Base-by-base conservation (phyloP, 1,140 invertebrate genomes). In the Drosophila leontia region DNA sequence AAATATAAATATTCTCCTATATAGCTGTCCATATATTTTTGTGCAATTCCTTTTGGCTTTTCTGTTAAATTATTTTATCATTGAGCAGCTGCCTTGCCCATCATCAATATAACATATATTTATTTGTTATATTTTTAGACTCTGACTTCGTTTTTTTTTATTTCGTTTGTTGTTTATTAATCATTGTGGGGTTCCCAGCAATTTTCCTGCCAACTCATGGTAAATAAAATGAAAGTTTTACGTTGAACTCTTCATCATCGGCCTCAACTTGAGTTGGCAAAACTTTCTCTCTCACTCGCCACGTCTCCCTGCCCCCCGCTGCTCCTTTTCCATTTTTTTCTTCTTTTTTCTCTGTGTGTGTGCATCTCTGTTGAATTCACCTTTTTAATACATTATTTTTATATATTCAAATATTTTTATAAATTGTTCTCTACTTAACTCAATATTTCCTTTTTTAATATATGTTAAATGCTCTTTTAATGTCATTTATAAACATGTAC, bases 221-320 rank as follows among this genome's bases (percentile, higher is more conserved):
- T 72, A 82, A 87, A 85, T 85, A 81, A 87, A 87, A 85, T 82
- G 85, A 85, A 85, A 85, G 82, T 87, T 85, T 79, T 55, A 42
- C 60, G 47, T 76, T 74, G 63, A 77, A 77, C 75, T 77, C 74
- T 75, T 76, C 71, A 76, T 76, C 74, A 76, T 77, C 72, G 75
- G 75, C 75, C 64, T 76, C 74, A 77, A 69, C 75, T 77, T 68
- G 63, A 77, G 75, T 68, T 77, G 75, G 42, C 37, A 59, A 59
- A 77, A 77, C 70, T 75, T 75, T 76, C 59, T 42, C 60, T 50
- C 53, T 59, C 47, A 34, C 67, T 67, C 45, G 47, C n/a, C 34
- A 13, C 34, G 13, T 15, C 26, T 29, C 6, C 39, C 12, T 8
- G 32, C 12, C 23, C 23, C 19, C 2, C 51, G 8, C 51, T 56